phyloP scores from a whole-genome alignment of 2,888 invertebrate genomes.

The Platycheirus albimanus region DNA sequence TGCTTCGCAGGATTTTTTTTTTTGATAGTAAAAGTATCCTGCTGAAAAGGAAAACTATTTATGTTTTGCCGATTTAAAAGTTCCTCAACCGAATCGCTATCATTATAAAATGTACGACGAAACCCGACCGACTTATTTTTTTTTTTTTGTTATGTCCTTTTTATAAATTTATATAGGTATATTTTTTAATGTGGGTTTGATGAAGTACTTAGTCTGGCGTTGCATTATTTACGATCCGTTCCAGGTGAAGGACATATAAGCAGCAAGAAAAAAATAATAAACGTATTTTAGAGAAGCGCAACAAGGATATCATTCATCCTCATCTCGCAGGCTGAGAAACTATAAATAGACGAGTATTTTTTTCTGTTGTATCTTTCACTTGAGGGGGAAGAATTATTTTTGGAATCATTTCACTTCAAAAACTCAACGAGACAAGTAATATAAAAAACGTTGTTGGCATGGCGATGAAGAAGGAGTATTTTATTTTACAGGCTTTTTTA shows the following conservation, averaged over 20 bases:
- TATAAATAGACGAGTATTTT: conserved; percentile 44
- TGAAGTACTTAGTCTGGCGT: conserved; percentile 29
- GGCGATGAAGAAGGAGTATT: no score
- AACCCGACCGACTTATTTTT: conserved; percentile 1
- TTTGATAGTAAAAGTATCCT: neutral
- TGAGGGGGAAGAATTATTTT: conserved; percentile 26
- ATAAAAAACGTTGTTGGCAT: no score
- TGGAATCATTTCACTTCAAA: conserved; percentile 13
- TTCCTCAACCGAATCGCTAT: conserved; percentile 4
- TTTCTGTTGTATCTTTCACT: conserved; percentile 10
- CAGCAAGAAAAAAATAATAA: neutral
- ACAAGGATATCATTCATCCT: conserved; percentile 9
- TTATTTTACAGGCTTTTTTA: neutral
- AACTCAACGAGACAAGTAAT: neutral
- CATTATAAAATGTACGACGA: conserved; percentile 11
- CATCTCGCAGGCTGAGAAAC: neutral
- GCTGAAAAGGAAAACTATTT: neutral
- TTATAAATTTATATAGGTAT: no score
- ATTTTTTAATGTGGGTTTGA: conserved; percentile 4
- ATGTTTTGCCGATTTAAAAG: neutral
- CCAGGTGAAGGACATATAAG: conserved; percentile 34
- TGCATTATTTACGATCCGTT: conserved; percentile 25
- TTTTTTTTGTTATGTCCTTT: neutral
- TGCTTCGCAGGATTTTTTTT: neutral
- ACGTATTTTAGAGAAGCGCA: conserved; percentile 8